Evolutionary conservation across 1,140 invertebrate species (phyloP).

Genomic region (Pseudachorutes palmiensis): DNA sequence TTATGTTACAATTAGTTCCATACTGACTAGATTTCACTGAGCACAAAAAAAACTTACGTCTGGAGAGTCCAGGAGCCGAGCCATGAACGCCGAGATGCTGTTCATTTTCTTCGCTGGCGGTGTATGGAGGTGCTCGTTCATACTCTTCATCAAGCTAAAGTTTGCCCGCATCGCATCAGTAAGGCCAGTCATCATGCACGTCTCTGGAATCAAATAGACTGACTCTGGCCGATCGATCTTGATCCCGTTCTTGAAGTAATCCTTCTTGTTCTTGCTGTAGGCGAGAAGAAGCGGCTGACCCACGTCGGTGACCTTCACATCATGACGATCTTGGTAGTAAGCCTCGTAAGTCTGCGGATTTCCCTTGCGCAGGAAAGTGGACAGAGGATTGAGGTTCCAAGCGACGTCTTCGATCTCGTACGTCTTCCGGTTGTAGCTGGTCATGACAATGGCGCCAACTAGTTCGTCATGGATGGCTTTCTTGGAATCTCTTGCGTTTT

Average conservation of each 20-base stretch:
- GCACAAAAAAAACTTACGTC: neutral
- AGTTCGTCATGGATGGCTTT: constrained; percentile 42
- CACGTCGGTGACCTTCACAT: constrained; percentile 10
- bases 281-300: constrained; percentile 30
- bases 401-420: constrained; percentile 74
- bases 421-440: constrained; percentile 63
- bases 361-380: constrained; percentile 57
- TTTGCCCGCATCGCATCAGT: constrained; percentile 39
- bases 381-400: constrained; percentile 58
- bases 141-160: constrained; percentile 40
- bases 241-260: constrained; percentile 31
- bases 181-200: constrained; percentile 43
- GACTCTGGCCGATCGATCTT: constrained; percentile 17
- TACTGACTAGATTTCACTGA: neutral
- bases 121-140: constrained; percentile 43
- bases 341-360: constrained; percentile 59
- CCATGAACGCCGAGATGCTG: constrained; percentile 34
- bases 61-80: constrained; percentile 17
- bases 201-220: constrained; percentile 42
- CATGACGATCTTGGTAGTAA: constrained; percentile 60
- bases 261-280: constrained; percentile 22
- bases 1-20: neutral
- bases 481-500: constrained; percentile 2
- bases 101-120: constrained; percentile 42
- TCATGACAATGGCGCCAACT: constrained; percentile 47